Base-by-base conservation (phyloP, 2,797 vertebrate genomes). In the Knipowitschia caucasica region DNA sequence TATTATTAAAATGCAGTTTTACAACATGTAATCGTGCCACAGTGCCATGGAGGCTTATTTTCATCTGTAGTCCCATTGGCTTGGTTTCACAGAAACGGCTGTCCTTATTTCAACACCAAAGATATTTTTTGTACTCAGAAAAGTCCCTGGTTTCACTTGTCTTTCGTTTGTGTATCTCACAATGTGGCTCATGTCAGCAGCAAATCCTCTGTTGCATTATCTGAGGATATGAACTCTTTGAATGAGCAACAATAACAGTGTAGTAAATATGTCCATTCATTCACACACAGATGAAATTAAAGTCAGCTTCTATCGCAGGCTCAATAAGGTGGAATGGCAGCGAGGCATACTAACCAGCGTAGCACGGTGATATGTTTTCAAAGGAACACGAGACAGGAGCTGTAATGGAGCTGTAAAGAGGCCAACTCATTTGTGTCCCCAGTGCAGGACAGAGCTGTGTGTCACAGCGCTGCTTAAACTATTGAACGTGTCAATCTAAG, bases 291-390 rank as follows among this genome's bases (percentile, higher is more conserved):
- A 33, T 49, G 17, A 33, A 49, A 49, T 33, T 38, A 71, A 66
- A 66, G 60, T 62, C 34, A 38, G 30, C 52, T 8, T 15, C 51
- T 26, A 43, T 63, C 35, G 47, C 58, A 56, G 58, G 42, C 64
- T 9, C 23, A 27, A 58, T 51, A 25, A 61, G 54, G 47, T 45
- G 24, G 55, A 54, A 71, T 58, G 52, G 34, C 55, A 78, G 70
- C 69, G 23, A 57, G 24, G 23, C 45, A 44, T 49, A 30, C 36
- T 59, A 70, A 66, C 69, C 42, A 61, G 17, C 38, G 45, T 34
- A 61, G n/a, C 38, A 30, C 54, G 49, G 47, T 64, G 55, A 67
- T 75, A 61, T 67, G 23, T 55, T 80, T 67, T 69, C 53, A 58
- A 46, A 64, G 56, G 29, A 66, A 61, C 53, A 64, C 56, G 46